Evolutionary conservation across 2,888 invertebrate genomes (phyloP), one percentile per base, ranked within the genome.

Genomic region (Eutolmus rufibarbis): DNA sequence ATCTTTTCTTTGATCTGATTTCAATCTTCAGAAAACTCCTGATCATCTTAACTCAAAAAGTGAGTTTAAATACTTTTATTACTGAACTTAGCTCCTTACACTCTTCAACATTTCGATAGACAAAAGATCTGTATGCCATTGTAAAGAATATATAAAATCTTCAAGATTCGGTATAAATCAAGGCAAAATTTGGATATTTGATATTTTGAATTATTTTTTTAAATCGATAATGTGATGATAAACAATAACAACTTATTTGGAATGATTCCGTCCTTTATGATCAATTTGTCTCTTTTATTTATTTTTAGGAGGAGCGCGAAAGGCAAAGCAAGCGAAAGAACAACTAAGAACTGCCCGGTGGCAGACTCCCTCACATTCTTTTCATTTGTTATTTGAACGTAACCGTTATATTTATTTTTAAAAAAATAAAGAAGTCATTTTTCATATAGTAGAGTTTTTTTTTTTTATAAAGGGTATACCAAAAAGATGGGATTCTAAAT

Each of bases 1-100:
- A 98, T 91, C 94, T 99, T 89, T 99, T 99, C 94, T 95, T 99
- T 91, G 99, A 99, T 93, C 96, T 99, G 91, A 95, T 98, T 93
- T 96, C 97, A 90, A 95, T 99, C 91, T 98, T 99, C 96, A 96
- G 98, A 91, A 96, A 97, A 91, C 94, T 99, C 90, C 93, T 98
- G 89, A 95, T 98, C 91, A 97, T 99, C 91, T 94, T 99, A 89
- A 96, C 97, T 88, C 96, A 97, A 92, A 97, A 97, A 96, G 97
- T 97, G 94, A 93, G 89, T 88, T 87, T 0, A 9, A 74, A 74
- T 40, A 34, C 56, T 16, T 86, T 87, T 14, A 16, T 57, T 76
- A 57, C 16, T 84, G 46, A 16, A 3, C 51, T 31, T 78, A 37
- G 66, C 43, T 46, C 74, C 81, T 81, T 28, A 81, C 23, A 23